Base-by-base conservation (phyloP, 2,888 invertebrate species). In the Dasysyrphus albostriatus region DNA sequence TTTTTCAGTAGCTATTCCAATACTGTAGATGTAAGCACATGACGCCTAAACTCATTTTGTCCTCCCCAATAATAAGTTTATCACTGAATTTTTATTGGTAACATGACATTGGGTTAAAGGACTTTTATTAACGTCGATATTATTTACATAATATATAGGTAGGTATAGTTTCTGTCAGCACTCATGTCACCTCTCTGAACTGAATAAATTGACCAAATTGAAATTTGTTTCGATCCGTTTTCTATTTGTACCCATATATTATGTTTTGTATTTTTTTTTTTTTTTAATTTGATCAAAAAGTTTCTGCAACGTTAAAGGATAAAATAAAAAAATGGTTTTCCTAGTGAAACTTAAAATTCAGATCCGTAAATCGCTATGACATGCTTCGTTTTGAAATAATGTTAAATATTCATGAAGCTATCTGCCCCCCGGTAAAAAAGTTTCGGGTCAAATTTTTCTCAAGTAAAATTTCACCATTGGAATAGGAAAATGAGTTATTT, bases 291-390 rank as follows among this genome's bases (percentile, higher is more conserved):
- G 14, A 3, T 5, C 12, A 29, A 54, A 54, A 54, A 54, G 24
- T 29, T 54, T 54, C 24, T 54, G 51, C 51, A 29, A 29, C 51
- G 29, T 54, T 34, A 16, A 58, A 19, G 58, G 19, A 16, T 34
- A n/a, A 56, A 56, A 56, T 44, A n/a, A 32, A 29, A n/a, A 56
- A 56, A 14, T 14, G 32, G n/a, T 58, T 58, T 58, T 34, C 10
- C 16, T 37, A 54, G 37, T 58, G n/a, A 58, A 58, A 58, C 34
- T 58, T 58, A 34, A 58, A 58, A 34, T 58, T 58, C 58, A 58
- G 37, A 37, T 56, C 10, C 58, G 9, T 58, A 58, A 58, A 58
- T 58, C 37, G 34, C 34, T 16, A 37, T 58, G 58, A 58, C 37
- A 58, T 5, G 5, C 10, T 16, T 37, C 34, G 16, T 16, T 34